A percentile compares a stretch with the other conserved stretches of the same genome.
These are phyloP conservation scores for Decapterus maruadsi DNA, from an alignment of 2,797 vertebrate species.

Conservation along the genomic window DNA sequence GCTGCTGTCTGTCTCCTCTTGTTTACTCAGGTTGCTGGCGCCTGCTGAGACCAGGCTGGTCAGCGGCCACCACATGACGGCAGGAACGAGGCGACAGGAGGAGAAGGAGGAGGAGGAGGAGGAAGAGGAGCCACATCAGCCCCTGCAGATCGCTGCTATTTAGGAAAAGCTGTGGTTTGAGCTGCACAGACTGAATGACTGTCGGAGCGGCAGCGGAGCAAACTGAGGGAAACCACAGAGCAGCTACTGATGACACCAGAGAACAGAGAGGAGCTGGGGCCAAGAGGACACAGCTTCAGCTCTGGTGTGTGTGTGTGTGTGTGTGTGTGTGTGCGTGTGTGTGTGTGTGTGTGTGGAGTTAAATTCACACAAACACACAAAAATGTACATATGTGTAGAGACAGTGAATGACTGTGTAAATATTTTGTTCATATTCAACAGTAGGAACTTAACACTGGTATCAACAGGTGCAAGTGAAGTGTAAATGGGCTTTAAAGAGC, in stretches of 20 bases:
- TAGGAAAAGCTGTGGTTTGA: constrained; percentile 59
- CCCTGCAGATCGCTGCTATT: constrained; percentile 34
- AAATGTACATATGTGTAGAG: too few relatives aligned
- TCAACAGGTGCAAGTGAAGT: not conserved
- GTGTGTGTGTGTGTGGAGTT: too few relatives aligned
- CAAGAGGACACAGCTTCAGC: not conserved
- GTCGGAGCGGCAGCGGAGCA: constrained; percentile 21
- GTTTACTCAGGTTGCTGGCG: constrained; percentile 62
- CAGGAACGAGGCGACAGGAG: constrained; percentile 47
- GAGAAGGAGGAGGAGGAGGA: constrained; percentile 4
- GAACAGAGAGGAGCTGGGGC: not conserved
- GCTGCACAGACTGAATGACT: constrained; percentile 39
- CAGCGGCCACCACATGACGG: constrained; percentile 48
- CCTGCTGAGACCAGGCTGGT: constrained; percentile 69
- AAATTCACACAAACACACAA: too few relatives aligned
- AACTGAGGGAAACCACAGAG: constrained; percentile 33
- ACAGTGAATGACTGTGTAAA: not conserved
- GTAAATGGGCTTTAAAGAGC: too few relatives aligned
- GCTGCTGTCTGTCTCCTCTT: constrained; percentile 38
- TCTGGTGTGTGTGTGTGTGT: not conserved
- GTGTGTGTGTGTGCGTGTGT: too few relatives aligned
- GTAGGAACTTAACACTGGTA: not conserved
- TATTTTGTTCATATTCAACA: not conserved
- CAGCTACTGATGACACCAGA: constrained; percentile 28
- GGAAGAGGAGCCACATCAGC: constrained; percentile 53